Evolutionary conservation across 1,140 invertebrate genomes (phyloP).

Genomic region (Zaprionus kolodkinae): DNA sequence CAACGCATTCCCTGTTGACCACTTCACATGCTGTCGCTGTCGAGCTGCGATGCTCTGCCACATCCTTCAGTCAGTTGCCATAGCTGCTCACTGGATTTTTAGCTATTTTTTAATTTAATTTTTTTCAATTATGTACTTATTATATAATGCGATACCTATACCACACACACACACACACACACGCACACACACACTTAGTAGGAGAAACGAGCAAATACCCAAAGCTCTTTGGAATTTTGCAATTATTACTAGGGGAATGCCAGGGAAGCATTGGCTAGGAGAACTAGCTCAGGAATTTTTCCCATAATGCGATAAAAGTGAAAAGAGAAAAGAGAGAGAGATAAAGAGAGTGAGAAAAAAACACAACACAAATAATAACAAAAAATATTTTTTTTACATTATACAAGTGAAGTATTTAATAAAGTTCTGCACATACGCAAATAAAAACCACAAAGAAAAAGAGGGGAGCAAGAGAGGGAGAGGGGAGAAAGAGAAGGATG

Average conservation of each 20-base stretch:
- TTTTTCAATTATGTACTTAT: slow-evolving; percentile 42
- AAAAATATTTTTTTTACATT: slow-evolving; percentile 4
- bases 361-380: not conserved
- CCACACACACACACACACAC: slow-evolving; percentile 12
- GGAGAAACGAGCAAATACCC: slow-evolving; percentile 10
- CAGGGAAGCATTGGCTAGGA: not conserved
- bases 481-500: not conserved
- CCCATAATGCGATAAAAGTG: not conserved
- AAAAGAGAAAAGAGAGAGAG: not conserved
- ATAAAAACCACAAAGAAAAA: not conserved
- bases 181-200: slow-evolving; percentile 14
- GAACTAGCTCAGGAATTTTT: slow-evolving; percentile 19
- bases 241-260: slow-evolving; percentile 53
- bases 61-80: slow-evolving; percentile 32
- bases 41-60: slow-evolving; percentile 2
- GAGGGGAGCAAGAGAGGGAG: not conserved
- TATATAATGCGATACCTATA: slow-evolving; percentile 36
- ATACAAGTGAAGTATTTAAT: slow-evolving; percentile 8
- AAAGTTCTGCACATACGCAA: not conserved
- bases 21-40: slow-evolving; percentile 3
- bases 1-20: slow-evolving; percentile 16
- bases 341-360: not conserved
- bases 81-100: slow-evolving; percentile 22
- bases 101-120: slow-evolving; percentile 52
- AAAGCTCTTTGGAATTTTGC: slow-evolving; percentile 56